Evolutionary conservation across 1,140 invertebrate genomes (phyloP).

Genomic region (Sarcophaga peregrina): DNA sequence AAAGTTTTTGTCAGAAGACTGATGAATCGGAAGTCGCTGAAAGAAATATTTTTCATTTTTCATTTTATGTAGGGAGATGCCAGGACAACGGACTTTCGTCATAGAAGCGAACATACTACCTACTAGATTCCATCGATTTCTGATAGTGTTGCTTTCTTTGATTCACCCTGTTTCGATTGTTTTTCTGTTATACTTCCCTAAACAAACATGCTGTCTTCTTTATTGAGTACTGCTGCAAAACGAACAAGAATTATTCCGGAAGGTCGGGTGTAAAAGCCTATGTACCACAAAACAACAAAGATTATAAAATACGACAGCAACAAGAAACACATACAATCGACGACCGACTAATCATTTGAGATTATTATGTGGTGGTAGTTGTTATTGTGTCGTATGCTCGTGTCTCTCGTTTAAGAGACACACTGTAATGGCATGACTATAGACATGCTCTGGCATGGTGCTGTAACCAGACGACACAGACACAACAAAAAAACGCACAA

Average conservation of each 20-base stretch:
- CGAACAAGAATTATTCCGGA: conserved; percentile 5
- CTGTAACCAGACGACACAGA: neutral
- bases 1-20: too few relatives aligned
- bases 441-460: neutral
- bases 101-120: too few relatives aligned
- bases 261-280: conserved; percentile 16
- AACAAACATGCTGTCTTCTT: too few relatives aligned
- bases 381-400: neutral
- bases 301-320: conserved; percentile 7
- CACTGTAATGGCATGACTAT: neutral
- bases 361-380: neutral
- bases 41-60: too few relatives aligned
- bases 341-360: neutral
- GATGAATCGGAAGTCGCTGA: too few relatives aligned
- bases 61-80: too few relatives aligned
- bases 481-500: neutral
- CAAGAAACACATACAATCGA: neutral
- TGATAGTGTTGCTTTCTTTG: too few relatives aligned
- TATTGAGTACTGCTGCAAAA: neutral
- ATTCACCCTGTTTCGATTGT: too few relatives aligned
- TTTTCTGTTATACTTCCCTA: too few relatives aligned
- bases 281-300: neutral
- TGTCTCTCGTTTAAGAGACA: conserved; percentile 1
- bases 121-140: too few relatives aligned
- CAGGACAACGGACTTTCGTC: too few relatives aligned